Evolutionary conservation across 2,113 vertebrate species (phyloP).

Genomic region (Gasterosteus nipponicus): DNA sequence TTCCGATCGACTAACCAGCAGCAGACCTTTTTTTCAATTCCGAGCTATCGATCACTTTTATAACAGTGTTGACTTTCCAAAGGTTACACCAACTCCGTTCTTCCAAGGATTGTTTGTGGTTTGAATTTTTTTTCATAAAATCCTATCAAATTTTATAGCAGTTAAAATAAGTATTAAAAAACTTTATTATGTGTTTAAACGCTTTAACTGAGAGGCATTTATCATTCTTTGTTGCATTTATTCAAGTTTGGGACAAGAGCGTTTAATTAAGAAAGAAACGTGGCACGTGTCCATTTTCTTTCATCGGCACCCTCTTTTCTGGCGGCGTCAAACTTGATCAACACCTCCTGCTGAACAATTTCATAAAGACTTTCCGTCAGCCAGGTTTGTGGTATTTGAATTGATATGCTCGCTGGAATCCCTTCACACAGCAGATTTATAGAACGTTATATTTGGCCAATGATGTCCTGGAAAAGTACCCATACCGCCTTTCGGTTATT

Average conservation of each 20-base stretch:
- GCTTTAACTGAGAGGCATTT: slow-evolving; percentile 12
- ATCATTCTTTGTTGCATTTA: slow-evolving; percentile 7
- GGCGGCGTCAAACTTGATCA: background rate
- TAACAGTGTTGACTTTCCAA: slow-evolving; percentile 37
- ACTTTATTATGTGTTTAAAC: slow-evolving; percentile 25
- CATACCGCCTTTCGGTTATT: slow-evolving; percentile 43
- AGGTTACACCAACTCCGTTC: slow-evolving; percentile 33
- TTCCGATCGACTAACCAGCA: slow-evolving; percentile 22
- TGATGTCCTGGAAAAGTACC: slow-evolving; percentile 28
- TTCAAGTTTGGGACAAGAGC: slow-evolving; percentile 12
- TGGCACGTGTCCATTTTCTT: slow-evolving; percentile 18
- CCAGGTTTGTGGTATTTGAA: slow-evolving; percentile 48
- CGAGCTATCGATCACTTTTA: slow-evolving; percentile 28
- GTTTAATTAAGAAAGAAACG: slow-evolving; percentile 38
- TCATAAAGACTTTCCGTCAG: slow-evolving; percentile 29
- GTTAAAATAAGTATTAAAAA: slow-evolving; percentile 37
- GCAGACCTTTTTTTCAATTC: slow-evolving; percentile 8
- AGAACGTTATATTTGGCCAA: slow-evolving; percentile 37
- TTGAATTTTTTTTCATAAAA: slow-evolving; percentile 63
- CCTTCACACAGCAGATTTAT: slow-evolving; percentile 40
- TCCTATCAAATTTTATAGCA: slow-evolving; percentile 45
- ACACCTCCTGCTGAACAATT: slow-evolving; percentile 1
- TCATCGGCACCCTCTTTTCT: slow-evolving; percentile 2
- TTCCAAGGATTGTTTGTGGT: slow-evolving; percentile 64
- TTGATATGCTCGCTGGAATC: slow-evolving; percentile 37